Percentiles rank a stretch among this genome's conserved stretches.
Evolutionary conservation across 2,888 invertebrate genomes (phyloP).

Genomic region (Scaptomyza polygonia): DNA sequence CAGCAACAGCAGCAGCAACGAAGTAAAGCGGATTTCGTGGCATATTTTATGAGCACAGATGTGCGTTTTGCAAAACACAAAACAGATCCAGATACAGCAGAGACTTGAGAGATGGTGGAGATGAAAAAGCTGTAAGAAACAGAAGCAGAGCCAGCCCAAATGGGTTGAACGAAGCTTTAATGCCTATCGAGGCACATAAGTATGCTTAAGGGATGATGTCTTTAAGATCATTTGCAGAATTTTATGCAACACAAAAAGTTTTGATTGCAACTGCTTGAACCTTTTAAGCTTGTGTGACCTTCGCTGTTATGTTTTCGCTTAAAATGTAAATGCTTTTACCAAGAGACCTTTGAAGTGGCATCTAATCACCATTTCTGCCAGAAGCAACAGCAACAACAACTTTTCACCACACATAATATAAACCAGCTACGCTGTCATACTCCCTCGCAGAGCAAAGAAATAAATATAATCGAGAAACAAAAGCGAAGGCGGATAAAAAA

Average conservation of each 20-base stretch:
- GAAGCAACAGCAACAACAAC: not conserved
- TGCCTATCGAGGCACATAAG: not conserved
- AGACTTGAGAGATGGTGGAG: not conserved
- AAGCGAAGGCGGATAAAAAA: constrained; percentile 60
- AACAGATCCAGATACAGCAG: constrained; percentile 9
- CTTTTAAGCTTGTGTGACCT: constrained; percentile 53
- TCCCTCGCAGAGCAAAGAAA: constrained; percentile 5
- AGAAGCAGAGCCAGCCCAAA: constrained; percentile 30
- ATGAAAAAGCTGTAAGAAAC: not conserved
- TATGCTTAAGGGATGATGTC: not conserved
- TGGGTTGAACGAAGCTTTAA: constrained; percentile 7
- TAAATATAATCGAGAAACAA: constrained; percentile 41
- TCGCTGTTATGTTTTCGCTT: constrained; percentile 51
- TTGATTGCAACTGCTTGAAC: constrained; percentile 43
- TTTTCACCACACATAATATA: not conserved
- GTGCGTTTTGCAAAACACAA: constrained; percentile 30
- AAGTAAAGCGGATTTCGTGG: constrained; percentile 61
- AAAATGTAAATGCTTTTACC: constrained; percentile 45
- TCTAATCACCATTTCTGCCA: constrained; percentile 56
- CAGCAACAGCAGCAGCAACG: not conserved
- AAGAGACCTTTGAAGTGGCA: constrained; percentile 61
- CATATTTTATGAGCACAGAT: constrained; percentile 67
- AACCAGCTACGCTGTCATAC: constrained; percentile 11
- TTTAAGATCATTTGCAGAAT: not conserved
- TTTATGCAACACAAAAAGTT: constrained; percentile 1